These are phyloP conservation scores for Alcedo quadribrachys DNA, from an alignment of 2,797 vertebrate species.

Conservation along the genomic window DNA sequence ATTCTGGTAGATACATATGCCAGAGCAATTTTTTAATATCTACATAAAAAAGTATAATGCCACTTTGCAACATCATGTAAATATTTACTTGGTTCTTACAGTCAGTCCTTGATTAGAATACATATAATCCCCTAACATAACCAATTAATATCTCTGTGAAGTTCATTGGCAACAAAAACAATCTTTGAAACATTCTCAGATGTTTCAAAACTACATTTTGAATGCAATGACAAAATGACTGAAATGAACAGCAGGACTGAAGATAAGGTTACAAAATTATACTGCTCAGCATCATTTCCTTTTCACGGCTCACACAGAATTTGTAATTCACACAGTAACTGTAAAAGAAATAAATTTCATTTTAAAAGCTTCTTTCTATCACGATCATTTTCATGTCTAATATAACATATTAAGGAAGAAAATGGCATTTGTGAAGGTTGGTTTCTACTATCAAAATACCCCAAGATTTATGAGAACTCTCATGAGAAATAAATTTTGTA, in stretches of 20 bases:
- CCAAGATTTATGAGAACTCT: neutral
- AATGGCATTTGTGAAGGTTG: neutral
- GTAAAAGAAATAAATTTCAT: neutral
- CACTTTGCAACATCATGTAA: neutral
- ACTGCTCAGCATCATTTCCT: neutral
- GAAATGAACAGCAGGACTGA: neutral
- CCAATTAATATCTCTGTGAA: neutral
- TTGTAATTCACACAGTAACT: neutral
- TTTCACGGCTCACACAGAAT: neutral
- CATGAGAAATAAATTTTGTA: neutral
- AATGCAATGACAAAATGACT: neutral
- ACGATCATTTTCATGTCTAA: neutral
- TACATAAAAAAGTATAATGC: neutral
- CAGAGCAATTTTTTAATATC: neutral
- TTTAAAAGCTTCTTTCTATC: neutral
- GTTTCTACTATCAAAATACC: neutral
- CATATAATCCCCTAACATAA: neutral
- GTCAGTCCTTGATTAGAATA: neutral
- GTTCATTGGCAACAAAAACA: neutral
- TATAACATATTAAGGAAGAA: neutral
- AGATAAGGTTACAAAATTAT: neutral
- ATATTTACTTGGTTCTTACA: neutral
- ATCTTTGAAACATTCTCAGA: neutral
- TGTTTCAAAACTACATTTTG: neutral
- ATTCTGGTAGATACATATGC: neutral